Evolutionary conservation across 2,797 vertebrate genomes (phyloP).

Genomic region (Pipistrellus pipistrellus): DNA sequence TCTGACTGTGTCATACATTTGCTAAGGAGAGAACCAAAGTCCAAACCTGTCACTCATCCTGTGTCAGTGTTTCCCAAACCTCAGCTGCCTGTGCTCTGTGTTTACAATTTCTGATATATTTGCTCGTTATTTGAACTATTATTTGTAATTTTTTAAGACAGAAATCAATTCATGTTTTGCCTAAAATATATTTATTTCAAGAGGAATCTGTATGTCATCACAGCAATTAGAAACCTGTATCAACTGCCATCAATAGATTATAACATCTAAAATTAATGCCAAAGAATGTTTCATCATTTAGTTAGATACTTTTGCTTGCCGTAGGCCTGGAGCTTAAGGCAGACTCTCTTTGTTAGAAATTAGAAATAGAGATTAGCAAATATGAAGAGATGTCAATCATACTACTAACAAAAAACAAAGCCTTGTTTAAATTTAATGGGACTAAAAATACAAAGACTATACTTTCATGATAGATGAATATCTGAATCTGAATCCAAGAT

Average conservation of each 20-base stretch:
- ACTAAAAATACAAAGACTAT: not conserved
- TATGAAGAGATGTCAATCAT: not conserved
- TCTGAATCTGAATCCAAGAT: not conserved
- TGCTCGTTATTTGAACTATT: not conserved
- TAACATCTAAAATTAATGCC: not conserved
- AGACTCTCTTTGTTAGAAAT: not conserved
- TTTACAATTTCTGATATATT: not conserved
- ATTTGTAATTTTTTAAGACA: not conserved
- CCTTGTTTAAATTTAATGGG: not conserved
- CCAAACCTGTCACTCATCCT: too few relatives aligned
- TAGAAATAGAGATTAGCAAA: slow-evolving; percentile 13
- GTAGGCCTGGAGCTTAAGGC: not conserved
- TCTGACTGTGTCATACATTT: not conserved
- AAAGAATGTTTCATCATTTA: not conserved
- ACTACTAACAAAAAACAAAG: not conserved
- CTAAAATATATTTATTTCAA: not conserved
- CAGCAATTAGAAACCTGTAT: not conserved
- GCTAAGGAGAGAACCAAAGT: not conserved
- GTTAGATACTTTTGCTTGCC: not conserved
- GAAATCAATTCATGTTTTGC: slow-evolving; percentile 10
- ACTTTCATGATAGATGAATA: not conserved
- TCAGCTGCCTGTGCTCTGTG: not conserved
- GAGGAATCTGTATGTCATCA: not conserved
- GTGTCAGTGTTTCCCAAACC: not conserved
- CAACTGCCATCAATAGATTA: not conserved